These are phyloP conservation scores for Lycophotia porphyrea DNA, from an alignment of 2,888 invertebrate species.

Conservation along the genomic window DNA sequence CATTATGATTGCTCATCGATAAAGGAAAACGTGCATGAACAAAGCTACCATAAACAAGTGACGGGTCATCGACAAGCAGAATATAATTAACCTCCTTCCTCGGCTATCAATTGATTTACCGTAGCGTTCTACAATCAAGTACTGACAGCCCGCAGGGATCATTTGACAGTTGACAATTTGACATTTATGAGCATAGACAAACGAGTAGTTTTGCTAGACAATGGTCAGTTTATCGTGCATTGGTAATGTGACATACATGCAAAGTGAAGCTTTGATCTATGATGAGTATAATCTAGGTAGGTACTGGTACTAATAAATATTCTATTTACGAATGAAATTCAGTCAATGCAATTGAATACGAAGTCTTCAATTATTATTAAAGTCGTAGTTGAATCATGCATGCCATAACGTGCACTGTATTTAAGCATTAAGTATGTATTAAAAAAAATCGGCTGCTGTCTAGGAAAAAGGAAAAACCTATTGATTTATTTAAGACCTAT, in stretches of 20 bases:
- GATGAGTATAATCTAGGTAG: slow-evolving; percentile 12
- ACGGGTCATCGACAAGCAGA: slow-evolving; percentile 44
- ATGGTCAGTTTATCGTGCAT: slow-evolving; percentile 30
- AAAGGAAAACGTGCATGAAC: slow-evolving; percentile 36
- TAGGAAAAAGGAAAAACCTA: background rate
- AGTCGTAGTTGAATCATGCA: background rate
- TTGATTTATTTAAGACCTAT: background rate
- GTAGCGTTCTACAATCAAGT: slow-evolving; percentile 39
- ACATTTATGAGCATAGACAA: slow-evolving; percentile 40
- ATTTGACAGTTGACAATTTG: slow-evolving; percentile 38
- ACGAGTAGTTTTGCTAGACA: slow-evolving; percentile 28
- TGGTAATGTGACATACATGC: slow-evolving; percentile 27
- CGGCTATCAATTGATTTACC: slow-evolving; percentile 46
- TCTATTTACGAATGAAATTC: slow-evolving; percentile 11
- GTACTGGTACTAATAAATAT: slow-evolving; percentile 37
- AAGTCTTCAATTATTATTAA: slow-evolving; percentile 7
- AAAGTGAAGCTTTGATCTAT: slow-evolving; percentile 37
- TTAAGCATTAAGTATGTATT: background rate
- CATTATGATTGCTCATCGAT: slow-evolving; percentile 33
- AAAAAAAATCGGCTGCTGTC: background rate
- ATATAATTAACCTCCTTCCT: slow-evolving; percentile 52
- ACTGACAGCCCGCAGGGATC: slow-evolving; percentile 30
- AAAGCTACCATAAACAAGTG: slow-evolving; percentile 40
- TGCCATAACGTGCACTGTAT: background rate
- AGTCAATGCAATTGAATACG: slow-evolving; percentile 2